Base-by-base conservation (phyloP, 2,797 vertebrate species). In the Aselliscus stoliczkanus region DNA sequence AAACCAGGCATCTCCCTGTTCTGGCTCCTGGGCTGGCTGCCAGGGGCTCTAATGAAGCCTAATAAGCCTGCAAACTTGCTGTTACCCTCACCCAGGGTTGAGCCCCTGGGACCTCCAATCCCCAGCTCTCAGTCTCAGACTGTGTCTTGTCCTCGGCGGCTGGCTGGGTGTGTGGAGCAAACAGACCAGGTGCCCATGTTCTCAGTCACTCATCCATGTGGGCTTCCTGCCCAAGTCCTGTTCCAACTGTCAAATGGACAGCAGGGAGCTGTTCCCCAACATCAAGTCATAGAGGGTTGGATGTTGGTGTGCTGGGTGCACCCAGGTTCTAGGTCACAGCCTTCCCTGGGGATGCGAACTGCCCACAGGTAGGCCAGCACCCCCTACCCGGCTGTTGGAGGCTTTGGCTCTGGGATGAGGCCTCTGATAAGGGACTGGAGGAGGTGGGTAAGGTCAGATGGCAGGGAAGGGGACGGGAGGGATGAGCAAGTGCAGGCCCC, bases 401-500 rank as follows among this genome's bases (percentile, higher is more conserved):
- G 52, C 34, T 62, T 25, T 34, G 27, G 34, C 34, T 70, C 23
- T 5, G 2, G 27, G 50, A 56, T 9, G 39, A 65, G 39, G 65
- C 56, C 21, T 58, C 65, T 27, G 56, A 64, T 4, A 25, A 50
- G 18, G 47, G 31, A 12, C 27, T 4, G 17, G 56, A 10, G 37
- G 72, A 29, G 64, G 81, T 5, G 21, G 37, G 64, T 62, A 0
- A 7, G 70, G 31, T 70, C 90, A 84, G 75, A 67, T n/a, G 31
- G 92, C 37, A 31, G 31, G 58, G 39, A 13, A 29, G 60, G 5
- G 31, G 60, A 39, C 23, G 2, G 5, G 60, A 20, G n/a, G 20
- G 58, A 13, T 5, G 54, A 12, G 47, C 1, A 0, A 1, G 4
- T 0, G 21, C 2, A 34, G 25, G 12, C 34, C 15, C 6, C 2